Conservation (phyloP, 1,140 invertebrate genomes). For the Wasmannia auropunctata region DNA sequence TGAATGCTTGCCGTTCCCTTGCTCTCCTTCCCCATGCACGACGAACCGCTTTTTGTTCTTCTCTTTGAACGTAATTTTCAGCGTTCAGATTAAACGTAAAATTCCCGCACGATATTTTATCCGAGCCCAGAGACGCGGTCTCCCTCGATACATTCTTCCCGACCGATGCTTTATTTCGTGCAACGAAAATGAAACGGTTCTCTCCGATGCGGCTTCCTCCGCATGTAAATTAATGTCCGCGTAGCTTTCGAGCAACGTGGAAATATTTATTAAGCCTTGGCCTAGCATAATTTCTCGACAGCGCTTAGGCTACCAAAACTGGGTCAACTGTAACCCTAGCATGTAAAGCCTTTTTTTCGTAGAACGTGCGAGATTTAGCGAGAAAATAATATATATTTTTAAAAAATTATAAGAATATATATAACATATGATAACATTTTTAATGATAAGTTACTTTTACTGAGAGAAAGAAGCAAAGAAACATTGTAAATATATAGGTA, state of each 20-base stretch:
- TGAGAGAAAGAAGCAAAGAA: neutral
- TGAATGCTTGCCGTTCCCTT: neutral
- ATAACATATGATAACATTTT: neutral
- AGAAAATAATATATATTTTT: neutral
- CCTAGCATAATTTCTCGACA: neutral
- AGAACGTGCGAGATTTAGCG: neutral
- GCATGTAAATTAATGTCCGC: constrained; percentile 34
- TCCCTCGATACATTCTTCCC: constrained; percentile 18
- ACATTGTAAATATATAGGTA: neutral
- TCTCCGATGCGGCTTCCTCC: constrained; percentile 1
- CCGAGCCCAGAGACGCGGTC: neutral
- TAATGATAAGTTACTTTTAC: neutral
- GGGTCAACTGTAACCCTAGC: neutral
- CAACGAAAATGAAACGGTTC: constrained; percentile 16
- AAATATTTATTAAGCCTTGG: constrained; percentile 44
- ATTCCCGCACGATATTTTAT: constrained; percentile 27
- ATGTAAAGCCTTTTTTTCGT: neutral
- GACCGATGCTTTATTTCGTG: constrained; percentile 24
- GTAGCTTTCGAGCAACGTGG: neutral
- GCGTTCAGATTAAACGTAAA: constrained; percentile 45
- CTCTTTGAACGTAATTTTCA: constrained; percentile 29
- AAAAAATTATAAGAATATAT: neutral
- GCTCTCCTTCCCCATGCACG: neutral
- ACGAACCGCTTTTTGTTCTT: constrained; percentile 21
- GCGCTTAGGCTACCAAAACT: constrained; percentile 15